These are phyloP conservation scores for Acleris cristana DNA, from an alignment of 2,888 invertebrate species.

Conservation along the genomic window DNA sequence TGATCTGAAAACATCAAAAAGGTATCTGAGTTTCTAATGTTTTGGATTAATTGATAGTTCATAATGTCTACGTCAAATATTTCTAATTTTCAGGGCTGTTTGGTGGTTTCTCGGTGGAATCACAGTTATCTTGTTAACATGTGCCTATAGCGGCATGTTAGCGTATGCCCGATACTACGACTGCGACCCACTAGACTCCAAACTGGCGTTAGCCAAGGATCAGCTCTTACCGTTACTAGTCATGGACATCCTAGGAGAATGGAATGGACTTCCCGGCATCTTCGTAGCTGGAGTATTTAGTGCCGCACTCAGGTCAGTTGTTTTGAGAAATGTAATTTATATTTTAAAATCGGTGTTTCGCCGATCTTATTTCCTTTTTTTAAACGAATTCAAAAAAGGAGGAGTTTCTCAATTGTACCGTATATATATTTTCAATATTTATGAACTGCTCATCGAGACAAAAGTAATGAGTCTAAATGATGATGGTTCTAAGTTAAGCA, in stretches of 20 bases:
- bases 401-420: too few species aligned
- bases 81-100: conserved; percentile 83
- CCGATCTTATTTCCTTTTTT: too few species aligned
- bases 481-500: too few species aligned
- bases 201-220: conserved; percentile 88
- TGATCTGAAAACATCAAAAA: conserved; percentile 84
- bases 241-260: conserved; percentile 91
- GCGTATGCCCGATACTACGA: conserved; percentile 89
- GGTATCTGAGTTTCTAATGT: conserved; percentile 58
- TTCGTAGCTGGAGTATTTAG: conserved; percentile 96
- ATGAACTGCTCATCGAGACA: too few species aligned
- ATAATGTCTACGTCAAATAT: not conserved
- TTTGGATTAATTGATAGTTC: not conserved
- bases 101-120: conserved; percentile 88
- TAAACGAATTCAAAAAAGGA: too few species aligned
- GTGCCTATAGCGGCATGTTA: conserved; percentile 89
- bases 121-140: conserved; percentile 85
- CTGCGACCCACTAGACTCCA: conserved; percentile 89
- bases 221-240: conserved; percentile 92
- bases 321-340: too few species aligned
- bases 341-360: too few species aligned
- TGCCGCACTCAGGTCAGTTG: conserved; percentile 90
- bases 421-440: too few species aligned
- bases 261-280: conserved; percentile 92
- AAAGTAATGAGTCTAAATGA: too few species aligned